These are phyloP conservation scores for Lithobius niger DNA, from an alignment of 1,140 invertebrate genomes.

Conservation along the genomic window DNA sequence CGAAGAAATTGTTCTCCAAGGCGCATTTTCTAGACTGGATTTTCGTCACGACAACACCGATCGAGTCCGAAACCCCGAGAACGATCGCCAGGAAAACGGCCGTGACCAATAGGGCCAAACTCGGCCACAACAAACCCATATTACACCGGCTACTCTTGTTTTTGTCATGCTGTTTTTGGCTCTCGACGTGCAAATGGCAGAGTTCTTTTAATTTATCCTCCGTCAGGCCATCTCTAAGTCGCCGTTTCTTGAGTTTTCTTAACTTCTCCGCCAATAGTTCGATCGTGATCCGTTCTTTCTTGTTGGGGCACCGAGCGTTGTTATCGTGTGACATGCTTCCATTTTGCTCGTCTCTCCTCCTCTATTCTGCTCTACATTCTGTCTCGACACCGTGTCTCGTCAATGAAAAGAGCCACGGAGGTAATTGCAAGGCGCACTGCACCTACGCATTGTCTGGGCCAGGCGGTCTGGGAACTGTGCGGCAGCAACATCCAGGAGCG, in stretches of 20 bases:
- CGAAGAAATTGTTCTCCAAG: constrained; percentile 63
- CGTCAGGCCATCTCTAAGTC: background rate
- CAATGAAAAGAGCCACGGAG: too few relatives aligned
- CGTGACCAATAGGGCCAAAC: background rate
- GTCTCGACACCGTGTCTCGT: too few relatives aligned
- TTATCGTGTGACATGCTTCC: background rate
- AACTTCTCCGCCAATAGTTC: background rate
- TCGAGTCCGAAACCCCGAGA: background rate
- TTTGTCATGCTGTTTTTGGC: background rate
- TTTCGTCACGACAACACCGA: background rate
- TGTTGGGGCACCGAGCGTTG: background rate
- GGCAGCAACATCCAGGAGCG: too few relatives aligned
- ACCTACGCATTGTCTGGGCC: too few relatives aligned
- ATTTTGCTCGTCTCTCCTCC: background rate
- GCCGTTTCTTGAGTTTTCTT: background rate
- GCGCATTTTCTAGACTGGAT: background rate
- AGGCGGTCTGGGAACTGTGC: too few relatives aligned
- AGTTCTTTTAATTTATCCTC: background rate
- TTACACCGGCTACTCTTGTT: background rate
- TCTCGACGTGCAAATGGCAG: background rate
- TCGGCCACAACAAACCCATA: background rate
- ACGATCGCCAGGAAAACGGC: background rate
- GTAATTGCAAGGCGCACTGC: too few relatives aligned
- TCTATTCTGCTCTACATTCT: too few relatives aligned
- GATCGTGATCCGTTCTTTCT: background rate